Conservation (phyloP, 2,888 invertebrate species). For the Archips xylosteana region DNA sequence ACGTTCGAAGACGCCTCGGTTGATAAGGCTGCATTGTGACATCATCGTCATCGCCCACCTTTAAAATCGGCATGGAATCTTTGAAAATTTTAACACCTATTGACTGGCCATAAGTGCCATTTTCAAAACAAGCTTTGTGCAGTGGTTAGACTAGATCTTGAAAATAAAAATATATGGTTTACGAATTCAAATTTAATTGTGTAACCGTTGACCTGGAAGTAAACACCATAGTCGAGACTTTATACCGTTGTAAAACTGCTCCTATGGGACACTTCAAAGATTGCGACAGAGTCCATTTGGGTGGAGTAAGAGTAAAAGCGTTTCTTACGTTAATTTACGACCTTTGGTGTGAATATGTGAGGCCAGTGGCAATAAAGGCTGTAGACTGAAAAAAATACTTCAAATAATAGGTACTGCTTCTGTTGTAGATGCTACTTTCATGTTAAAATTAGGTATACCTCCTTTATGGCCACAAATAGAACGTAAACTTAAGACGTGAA, state of each 20-base stretch:
- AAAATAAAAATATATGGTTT: background rate
- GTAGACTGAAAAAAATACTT: no score
- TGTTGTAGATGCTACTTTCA: background rate
- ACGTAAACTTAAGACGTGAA: background rate
- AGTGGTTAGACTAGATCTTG: background rate
- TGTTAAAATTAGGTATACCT: background rate
- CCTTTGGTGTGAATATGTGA: background rate
- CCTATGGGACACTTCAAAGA: background rate
- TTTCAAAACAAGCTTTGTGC: background rate
- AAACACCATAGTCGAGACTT: background rate
- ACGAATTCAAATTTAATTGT: background rate
- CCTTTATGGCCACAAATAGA: background rate
- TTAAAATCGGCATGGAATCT: slow-evolving; percentile 19
- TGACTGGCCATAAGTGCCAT: background rate
- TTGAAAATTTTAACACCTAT: slow-evolving; percentile 11
- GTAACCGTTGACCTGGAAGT: background rate
- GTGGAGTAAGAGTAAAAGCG: background rate
- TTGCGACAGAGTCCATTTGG: background rate
- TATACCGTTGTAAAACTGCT: background rate
- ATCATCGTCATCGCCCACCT: slow-evolving; percentile 22
- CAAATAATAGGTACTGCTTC: no score
- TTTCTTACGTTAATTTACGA: background rate
- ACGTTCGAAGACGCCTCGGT: slow-evolving; percentile 18
- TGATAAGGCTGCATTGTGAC: slow-evolving; percentile 36
- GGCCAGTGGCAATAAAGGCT: background rate